Conservation (phyloP, 1,140 invertebrate species). For the Forficula auricularia region DNA sequence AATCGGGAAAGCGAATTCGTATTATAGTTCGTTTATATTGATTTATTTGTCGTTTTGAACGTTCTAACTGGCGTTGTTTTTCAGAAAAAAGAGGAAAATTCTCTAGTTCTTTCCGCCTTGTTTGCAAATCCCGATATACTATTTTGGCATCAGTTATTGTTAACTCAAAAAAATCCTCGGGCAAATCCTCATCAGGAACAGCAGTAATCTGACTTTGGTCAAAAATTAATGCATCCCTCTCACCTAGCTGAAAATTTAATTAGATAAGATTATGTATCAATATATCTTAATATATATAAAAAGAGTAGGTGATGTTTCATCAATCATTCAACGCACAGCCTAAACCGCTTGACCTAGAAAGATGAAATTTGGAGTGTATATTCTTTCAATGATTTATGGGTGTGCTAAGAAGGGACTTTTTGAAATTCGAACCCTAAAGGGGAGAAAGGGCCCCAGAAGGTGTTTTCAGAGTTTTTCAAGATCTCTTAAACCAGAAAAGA, state of each 20-base stretch:
- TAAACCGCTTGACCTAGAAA: too few species aligned
- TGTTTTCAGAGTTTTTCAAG: too few species aligned
- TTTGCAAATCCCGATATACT: conserved; percentile 49
- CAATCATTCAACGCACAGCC: too few species aligned
- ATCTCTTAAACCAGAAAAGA: too few species aligned
- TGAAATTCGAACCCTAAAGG: too few species aligned
- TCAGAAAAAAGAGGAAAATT: conserved; percentile 47
- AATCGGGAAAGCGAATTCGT: conserved; percentile 63
- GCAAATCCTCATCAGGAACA: conserved; percentile 38
- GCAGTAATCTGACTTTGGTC: conserved; percentile 37
- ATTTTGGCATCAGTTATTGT: conserved; percentile 56
- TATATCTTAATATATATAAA: too few species aligned
- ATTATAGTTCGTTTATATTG: conserved; percentile 56
- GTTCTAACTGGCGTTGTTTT: conserved; percentile 37
- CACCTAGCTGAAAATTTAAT: conserved; percentile 42
- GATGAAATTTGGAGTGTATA: too few species aligned
- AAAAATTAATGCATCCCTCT: conserved; percentile 49
- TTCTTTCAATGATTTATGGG: too few species aligned
- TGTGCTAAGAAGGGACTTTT: too few species aligned
- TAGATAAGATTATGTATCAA: too few species aligned
- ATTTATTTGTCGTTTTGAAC: conserved; percentile 38
- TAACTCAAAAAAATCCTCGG: conserved; percentile 70
- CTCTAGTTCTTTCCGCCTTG: conserved; percentile 36
- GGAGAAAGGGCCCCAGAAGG: too few species aligned
- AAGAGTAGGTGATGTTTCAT: too few species aligned